Evolutionary conservation across 2,113 vertebrate species (phyloP), one percentile per base, ranked within the genome.

Genomic region (Bombycilla garrulus): DNA sequence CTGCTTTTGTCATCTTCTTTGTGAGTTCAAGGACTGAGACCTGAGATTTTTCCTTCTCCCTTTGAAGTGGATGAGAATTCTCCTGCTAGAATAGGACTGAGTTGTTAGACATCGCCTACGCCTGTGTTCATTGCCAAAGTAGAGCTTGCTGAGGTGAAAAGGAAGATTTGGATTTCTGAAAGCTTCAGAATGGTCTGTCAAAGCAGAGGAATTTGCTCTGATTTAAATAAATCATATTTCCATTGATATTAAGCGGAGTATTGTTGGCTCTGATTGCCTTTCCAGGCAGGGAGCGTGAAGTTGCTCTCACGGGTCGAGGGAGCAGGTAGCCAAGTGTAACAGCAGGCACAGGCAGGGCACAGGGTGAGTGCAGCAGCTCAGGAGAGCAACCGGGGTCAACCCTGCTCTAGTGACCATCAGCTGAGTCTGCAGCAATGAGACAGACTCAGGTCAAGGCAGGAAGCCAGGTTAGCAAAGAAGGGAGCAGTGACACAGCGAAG

Each of bases 401-500:
- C 2, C 6, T 38, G 40, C 9, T 18, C 22, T 35, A 25, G 25
- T n/a, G 65, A 67, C 24, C 31, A 29, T 35, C 57, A 64, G 8
- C 18, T 13, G 10, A 72, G 36, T 22, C 24, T 69, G 19, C 28
- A 69, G 26, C 29, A 50, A 40, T 0, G 3, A 51, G 60, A 35
- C 33, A 48, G 28, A 25, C 3, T 15, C 5, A 3, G 56, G 17
- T 33, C 53, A 72, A 51, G 28, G 29, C 44, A 56, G n/a, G 35
- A 71, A 67, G 17, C 13, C 48, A 48, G 29, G 15, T 1, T 7
- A 18, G 17, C 5, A 11, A 85, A 9, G n/a, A 18, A n/a, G 20
- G 28, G n/a, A 72, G 10, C 5, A 1, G 21, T 0, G 0, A 45
- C 2, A 3, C 10, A 67, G 48, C 35, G 24, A 25, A 47, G 2